Base-by-base conservation (phyloP, 92 coral and sea anemone species). In the Epizoanthus ramosus region DNA sequence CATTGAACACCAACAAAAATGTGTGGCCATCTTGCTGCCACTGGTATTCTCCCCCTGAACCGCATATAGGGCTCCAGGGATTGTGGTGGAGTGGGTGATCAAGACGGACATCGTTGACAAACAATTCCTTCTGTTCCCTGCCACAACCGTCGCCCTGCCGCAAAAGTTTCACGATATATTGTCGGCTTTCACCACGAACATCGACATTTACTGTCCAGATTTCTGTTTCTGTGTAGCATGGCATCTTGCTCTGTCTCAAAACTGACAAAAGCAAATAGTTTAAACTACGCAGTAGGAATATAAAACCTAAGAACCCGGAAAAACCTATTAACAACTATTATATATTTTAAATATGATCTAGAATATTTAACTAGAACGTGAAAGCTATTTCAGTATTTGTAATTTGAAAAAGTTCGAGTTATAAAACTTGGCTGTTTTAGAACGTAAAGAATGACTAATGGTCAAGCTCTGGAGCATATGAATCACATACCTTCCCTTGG, bases 1-100 rank as follows among this genome's bases (percentile, higher is more conserved):
- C 39, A 37, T 87, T 87, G 90, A 81, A 87, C 72, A 87, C 75
- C 74, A 87, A 57, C 66, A 68, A 22, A 75, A 87, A 87, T 28
- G 80, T 75, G 45, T 81, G 90, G 31, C 87, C 90, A 3, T 81
- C 70, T 35, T 61, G 76, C 12, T 68, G 73, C 90, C 90, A 82
- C 17, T 67, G 83, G 28, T 87, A 87, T 47, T 66, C 73, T 24
- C 90, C 90, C 8, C 90, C 90, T 15, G 17, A 37, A 19, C 90
- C 84, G 47, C 87, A 87, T 24, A 87, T 23, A 0, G 90, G 90
- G 28, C 90, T 87, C 5, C 79, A 82, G 1, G 52, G 83, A 71
- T 87, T 87, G 71, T 87, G 87, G 8, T 33, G 57, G 13, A 80
- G 68, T 73, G 74, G 79, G 61, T 87, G 79, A 45, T 82, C 79